phyloP scores from a whole-genome alignment of 1,140 invertebrate species.

The Acarapis woodi region DNA sequence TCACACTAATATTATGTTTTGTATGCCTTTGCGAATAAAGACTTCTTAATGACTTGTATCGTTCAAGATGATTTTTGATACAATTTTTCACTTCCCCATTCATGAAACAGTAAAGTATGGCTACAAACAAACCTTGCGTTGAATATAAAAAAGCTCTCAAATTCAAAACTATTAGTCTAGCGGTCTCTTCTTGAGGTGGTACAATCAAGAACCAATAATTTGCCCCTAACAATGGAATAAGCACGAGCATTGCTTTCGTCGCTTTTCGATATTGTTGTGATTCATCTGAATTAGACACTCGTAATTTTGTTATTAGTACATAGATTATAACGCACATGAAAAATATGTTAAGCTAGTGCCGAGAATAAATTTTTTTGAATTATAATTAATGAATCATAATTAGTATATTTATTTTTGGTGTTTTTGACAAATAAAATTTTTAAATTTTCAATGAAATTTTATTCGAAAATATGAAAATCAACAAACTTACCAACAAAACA shows the following conservation, averaged over 20 bases:
- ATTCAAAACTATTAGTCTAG: slow-evolving; percentile 10
- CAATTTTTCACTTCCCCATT: slow-evolving; percentile 78
- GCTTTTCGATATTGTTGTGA: slow-evolving; percentile 60
- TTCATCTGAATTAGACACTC: slow-evolving; percentile 51
- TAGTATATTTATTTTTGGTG: no score
- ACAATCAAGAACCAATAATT: slow-evolving; percentile 50
- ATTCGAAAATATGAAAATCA: slow-evolving; percentile 3
- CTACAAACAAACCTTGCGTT: slow-evolving; percentile 31
- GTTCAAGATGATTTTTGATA: no score
- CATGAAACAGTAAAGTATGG: slow-evolving; percentile 53
- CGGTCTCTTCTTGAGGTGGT: slow-evolving; percentile 23
- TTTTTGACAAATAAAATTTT: no score
- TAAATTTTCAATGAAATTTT: background rate
- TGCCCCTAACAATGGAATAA: slow-evolving; percentile 60
- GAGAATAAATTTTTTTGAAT: no score
- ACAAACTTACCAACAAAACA: background rate
- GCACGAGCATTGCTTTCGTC: slow-evolving; percentile 50
- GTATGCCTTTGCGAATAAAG: no score
- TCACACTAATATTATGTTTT: no score
- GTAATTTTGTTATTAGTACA: slow-evolving; percentile 68
- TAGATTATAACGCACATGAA: slow-evolving; percentile 74
- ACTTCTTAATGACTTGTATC: no score
- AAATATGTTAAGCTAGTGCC: slow-evolving; percentile 42
- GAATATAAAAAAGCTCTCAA: slow-evolving; percentile 13
- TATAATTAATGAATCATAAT: no score